These are phyloP conservation scores for Papilio polytes DNA, from an alignment of 1,140 invertebrate species.

Conservation along the genomic window DNA sequence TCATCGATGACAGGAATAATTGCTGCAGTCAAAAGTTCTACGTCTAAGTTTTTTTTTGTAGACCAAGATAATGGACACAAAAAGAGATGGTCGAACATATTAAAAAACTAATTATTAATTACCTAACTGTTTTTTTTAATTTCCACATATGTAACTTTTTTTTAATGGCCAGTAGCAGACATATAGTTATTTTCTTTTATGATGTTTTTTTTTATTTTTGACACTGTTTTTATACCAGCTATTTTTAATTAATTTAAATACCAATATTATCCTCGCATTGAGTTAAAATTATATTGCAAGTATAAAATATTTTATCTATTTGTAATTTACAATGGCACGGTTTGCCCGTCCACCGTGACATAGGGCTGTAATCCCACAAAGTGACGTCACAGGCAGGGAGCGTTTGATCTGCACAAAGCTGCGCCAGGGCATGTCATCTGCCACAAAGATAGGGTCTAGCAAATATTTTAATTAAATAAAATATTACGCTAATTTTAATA, in stretches of 20 bases:
- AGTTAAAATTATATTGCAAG: not conserved
- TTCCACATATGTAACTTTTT: not conserved
- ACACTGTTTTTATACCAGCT: too few relatives aligned
- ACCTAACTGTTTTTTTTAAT: not conserved
- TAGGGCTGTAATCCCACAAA: slow-evolving; percentile 62
- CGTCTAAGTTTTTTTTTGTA: too few relatives aligned
- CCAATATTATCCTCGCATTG: not conserved
- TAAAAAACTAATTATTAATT: too few relatives aligned
- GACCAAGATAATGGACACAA: too few relatives aligned
- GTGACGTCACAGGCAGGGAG: slow-evolving; percentile 61
- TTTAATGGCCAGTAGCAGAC: too few relatives aligned
- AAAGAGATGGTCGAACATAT: too few relatives aligned
- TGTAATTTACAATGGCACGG: slow-evolving; percentile 22
- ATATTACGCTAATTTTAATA: not conserved
- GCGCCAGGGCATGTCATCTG: slow-evolving; percentile 37
- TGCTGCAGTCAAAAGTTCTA: too few relatives aligned
- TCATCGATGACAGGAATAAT: too few relatives aligned
- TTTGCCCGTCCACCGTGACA: not conserved
- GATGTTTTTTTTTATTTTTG: too few relatives aligned
- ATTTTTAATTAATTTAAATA: not conserved
- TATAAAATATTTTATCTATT: not conserved
- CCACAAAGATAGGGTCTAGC: slow-evolving; percentile 20
- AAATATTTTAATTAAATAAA: slow-evolving; percentile 36
- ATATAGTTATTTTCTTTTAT: too few relatives aligned
- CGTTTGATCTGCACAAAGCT: slow-evolving; percentile 49